These are phyloP conservation scores for Ochropleura plecta DNA, from an alignment of 2,888 invertebrate genomes.

Conservation along the genomic window DNA sequence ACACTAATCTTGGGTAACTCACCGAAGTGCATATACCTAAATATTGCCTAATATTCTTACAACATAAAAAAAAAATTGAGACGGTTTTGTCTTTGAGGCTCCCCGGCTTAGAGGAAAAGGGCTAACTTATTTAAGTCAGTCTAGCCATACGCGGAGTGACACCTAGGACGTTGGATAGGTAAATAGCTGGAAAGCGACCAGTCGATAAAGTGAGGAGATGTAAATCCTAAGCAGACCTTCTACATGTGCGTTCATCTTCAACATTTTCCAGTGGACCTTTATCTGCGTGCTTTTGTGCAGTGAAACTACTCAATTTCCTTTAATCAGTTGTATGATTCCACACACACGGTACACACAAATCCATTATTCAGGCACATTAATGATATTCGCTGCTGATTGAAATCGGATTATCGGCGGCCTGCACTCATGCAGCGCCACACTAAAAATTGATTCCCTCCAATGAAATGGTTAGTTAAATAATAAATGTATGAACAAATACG, in stretches of 20 bases:
- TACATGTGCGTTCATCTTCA: not conserved
- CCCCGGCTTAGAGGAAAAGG: not conserved
- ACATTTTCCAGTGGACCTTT: not conserved
- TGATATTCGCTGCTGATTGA: conserved; percentile 61
- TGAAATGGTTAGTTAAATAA: conserved; percentile 32
- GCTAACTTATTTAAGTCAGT: not conserved
- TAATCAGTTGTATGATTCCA: not conserved
- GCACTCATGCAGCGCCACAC: conserved; percentile 44
- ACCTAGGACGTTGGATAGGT: not conserved
- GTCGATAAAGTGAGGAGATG: not conserved
- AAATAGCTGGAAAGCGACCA: too few relatives aligned
- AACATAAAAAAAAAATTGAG: not conserved
- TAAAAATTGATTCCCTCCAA: conserved; percentile 42
- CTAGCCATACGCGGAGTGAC: not conserved
- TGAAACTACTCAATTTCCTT: conserved; percentile 16
- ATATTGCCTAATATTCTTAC: too few relatives aligned
- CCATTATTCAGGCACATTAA: conserved; percentile 56
- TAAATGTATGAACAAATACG: not conserved
- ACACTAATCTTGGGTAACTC: too few relatives aligned
- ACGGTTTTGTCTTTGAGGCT: not conserved
- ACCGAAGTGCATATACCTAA: too few relatives aligned
- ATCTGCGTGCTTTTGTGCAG: not conserved
- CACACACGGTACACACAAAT: conserved; percentile 45
- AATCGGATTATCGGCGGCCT: conserved; percentile 50
- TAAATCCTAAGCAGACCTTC: not conserved